phyloP scores from a whole-genome alignment of 2,888 invertebrate species.

The Microplitis manilae region DNA sequence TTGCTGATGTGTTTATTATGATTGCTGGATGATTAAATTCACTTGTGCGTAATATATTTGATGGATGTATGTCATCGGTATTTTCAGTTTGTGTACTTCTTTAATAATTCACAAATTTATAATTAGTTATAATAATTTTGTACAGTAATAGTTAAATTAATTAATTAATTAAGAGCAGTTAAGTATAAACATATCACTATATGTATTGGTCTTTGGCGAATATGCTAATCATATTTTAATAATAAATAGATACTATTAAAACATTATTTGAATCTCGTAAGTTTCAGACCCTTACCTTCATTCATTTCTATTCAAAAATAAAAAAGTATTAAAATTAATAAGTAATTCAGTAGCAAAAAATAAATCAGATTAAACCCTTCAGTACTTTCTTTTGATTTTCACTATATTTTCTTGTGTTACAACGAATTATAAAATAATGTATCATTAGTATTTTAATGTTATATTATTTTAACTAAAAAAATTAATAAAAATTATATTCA shows the following conservation, averaged over 20 bases:
- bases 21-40: conserved; percentile 49
- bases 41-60: conserved; percentile 49
- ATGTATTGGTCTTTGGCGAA: not conserved
- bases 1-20: conserved; percentile 45
- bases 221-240: not conserved
- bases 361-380: not conserved
- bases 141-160: too few relatives aligned
- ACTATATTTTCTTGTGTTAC: too few relatives aligned
- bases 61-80: conserved; percentile 46
- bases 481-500: too few relatives aligned
- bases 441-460: too few relatives aligned
- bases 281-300: not conserved
- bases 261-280: not conserved
- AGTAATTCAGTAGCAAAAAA: not conserved
- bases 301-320: not conserved
- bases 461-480: too few relatives aligned
- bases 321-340: not conserved
- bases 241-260: not conserved
- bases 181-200: not conserved
- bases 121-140: conserved; percentile 46
- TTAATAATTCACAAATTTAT: conserved; percentile 28
- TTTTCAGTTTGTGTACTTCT: conserved; percentile 61
- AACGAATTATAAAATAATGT: too few relatives aligned
- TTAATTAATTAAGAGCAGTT: too few relatives aligned
- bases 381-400: too few relatives aligned